Evolutionary conservation across 2,797 vertebrate genomes (phyloP).

Genomic region (Peromyscus eremicus): DNA sequence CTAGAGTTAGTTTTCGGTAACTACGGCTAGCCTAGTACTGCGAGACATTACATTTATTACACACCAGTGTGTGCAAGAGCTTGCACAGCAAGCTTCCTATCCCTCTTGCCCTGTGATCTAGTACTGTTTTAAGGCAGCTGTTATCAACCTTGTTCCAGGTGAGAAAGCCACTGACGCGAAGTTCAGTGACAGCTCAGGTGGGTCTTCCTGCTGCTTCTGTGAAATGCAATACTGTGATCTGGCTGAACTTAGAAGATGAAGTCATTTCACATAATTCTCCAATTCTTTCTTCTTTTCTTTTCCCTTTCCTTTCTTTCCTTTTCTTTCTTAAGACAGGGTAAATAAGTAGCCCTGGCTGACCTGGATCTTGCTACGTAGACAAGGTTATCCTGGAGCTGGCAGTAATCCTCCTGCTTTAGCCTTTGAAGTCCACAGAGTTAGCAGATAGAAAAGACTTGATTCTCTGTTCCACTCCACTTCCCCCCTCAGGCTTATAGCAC

Average conservation of each 20-base stretch:
- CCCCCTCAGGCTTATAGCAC: background rate
- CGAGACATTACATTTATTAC: background rate
- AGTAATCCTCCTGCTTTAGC: background rate
- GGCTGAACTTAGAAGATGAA: background rate
- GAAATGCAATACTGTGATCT: background rate
- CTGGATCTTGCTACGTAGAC: background rate
- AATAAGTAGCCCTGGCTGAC: background rate
- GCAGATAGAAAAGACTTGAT: background rate
- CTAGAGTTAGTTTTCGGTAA: background rate
- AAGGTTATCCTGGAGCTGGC: background rate
- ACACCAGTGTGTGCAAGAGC: background rate
- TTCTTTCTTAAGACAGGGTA: background rate
- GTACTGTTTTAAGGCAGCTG: background rate
- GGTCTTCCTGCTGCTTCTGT: background rate
- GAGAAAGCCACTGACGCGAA: background rate
- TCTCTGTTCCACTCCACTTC: background rate
- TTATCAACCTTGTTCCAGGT: background rate
- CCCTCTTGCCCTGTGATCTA: background rate
- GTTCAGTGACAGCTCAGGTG: background rate
- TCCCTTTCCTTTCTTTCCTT: too few species aligned
- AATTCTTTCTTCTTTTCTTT: background rate
- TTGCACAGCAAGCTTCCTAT: rapidly evolving
- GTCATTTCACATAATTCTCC: background rate
- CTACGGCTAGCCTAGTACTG: background rate
- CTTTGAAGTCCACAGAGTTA: background rate